phyloP scores from a whole-genome alignment of 2,888 invertebrate species.

The Brassicogethes aeneus region DNA sequence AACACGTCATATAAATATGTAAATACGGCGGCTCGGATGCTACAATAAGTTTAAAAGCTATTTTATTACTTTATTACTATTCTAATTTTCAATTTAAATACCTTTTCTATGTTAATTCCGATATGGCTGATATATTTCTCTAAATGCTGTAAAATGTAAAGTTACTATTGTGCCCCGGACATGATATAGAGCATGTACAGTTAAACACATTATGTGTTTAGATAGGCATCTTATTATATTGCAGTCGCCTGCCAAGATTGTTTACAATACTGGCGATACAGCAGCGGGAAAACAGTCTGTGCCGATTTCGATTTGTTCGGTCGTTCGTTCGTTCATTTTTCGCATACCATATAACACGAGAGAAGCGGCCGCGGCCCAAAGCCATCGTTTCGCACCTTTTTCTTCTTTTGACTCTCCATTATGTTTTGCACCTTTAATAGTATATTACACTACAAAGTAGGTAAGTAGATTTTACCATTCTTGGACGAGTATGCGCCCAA shows the following conservation, averaged over 20 bases:
- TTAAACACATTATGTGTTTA: slow-evolving; percentile 13
- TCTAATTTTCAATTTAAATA: slow-evolving; percentile 40
- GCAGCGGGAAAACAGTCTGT: not conserved
- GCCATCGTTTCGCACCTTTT: not conserved
- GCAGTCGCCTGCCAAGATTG: not conserved
- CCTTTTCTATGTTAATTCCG: slow-evolving; percentile 39
- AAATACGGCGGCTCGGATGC: slow-evolving; percentile 31
- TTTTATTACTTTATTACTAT: slow-evolving; percentile 40
- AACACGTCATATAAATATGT: slow-evolving; percentile 36
- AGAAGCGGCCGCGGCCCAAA: not conserved
- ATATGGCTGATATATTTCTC: slow-evolving; percentile 33
- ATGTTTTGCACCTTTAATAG: no score
- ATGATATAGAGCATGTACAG: slow-evolving; percentile 16
- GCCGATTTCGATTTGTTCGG: no score
- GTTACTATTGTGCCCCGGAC: slow-evolving; percentile 26
- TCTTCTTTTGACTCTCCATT: no score
- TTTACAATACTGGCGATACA: not conserved
- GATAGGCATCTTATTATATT: slow-evolving; percentile 13
- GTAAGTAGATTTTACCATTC: no score
- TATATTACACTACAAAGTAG: no score
- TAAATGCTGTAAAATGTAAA: slow-evolving; percentile 35
- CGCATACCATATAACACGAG: not conserved
- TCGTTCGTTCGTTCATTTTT: no score
- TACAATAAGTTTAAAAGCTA: slow-evolving; percentile 37
- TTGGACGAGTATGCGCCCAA: no score